Base-by-base conservation (phyloP, 2,113 vertebrate genomes). In the Plotosus lineatus region DNA sequence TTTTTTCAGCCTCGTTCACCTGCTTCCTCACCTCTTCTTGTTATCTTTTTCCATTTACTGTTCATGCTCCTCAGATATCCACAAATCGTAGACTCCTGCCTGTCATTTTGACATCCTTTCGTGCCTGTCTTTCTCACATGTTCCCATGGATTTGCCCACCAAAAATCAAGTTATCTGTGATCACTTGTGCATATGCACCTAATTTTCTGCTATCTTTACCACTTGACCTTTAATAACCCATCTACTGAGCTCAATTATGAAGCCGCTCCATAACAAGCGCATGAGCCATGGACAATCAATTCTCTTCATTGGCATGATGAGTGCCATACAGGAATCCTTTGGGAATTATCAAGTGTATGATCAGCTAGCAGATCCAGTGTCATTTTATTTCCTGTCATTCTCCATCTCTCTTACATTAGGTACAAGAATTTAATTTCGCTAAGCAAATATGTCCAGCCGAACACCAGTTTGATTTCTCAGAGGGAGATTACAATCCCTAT, bases 151-250 rank as follows among this genome's bases (percentile, higher is more conserved):
- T 17, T n/a, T 15, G 26, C 17, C 21, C 14, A 26, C 21, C 23
- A 40, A 75, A 73, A 65, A 48, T 28, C 12, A 63, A 33, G 44
- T 51, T 50, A 42, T 79, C 73, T 75, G 2, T 75, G 51, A 75
- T 56, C 51, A 56, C 1, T 31, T 28, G 68, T 60, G 73, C 68
- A 80, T 73, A 80, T 73, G 68, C 40, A 73, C 53, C 53, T 38
- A 31, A 72, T 80, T 50, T 80, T 80, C 63, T 58, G 66, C 78
- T 60, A 28, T 56, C 28, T 55, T 73, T 56, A 3, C 42, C 53
- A 72, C 68, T 50, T 61, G 38, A 73, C 78, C 78, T 53, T 78
- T 78, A 78, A 66, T 78, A 66, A 78, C 53, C 61, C 61, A 48
- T 73, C 53, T 12, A 80, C 73, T 80, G 42, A 66, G 38, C 78